These are phyloP conservation scores for Phasia obesa DNA, from an alignment of 2,888 invertebrate genomes.

Conservation along the genomic window DNA sequence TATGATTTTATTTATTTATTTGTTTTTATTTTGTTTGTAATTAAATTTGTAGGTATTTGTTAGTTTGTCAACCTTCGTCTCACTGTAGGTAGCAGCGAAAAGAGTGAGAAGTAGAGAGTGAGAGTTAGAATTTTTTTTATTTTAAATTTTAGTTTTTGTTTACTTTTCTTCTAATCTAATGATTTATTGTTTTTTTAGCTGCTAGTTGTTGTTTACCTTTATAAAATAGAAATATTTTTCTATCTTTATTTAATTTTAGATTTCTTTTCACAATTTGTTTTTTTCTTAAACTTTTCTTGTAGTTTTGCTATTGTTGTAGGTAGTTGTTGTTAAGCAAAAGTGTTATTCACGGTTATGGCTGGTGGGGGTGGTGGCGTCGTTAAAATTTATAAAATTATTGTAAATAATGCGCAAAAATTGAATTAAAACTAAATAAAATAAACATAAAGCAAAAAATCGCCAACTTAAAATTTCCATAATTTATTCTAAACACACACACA, in stretches of 20 bases:
- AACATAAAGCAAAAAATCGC: constrained; percentile 73
- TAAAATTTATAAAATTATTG: constrained; percentile 44
- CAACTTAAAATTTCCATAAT: constrained; percentile 75
- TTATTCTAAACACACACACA: constrained; percentile 52
- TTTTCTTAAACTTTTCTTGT: background rate
- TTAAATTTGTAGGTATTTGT: no score
- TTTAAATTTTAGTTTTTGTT: background rate
- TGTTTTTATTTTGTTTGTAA: background rate
- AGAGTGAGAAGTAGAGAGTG: no score
- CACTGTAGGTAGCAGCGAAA: no score
- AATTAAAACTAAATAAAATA: constrained; percentile 74
- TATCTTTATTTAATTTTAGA: no score
- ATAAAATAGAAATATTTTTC: no score
- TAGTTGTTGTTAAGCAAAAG: background rate
- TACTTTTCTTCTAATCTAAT: constrained; percentile 31
- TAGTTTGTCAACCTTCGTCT: no score
- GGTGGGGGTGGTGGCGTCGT: constrained; percentile 6
- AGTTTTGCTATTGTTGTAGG: background rate
- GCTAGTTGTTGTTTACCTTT: no score
- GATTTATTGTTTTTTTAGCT: constrained; percentile 41
- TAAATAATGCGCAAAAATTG: constrained; percentile 69
- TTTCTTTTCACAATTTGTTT: background rate
- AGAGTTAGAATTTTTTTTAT: no score
- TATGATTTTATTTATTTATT: constrained; percentile 9
- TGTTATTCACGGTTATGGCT: background rate